These are phyloP conservation scores for Numenius arquata DNA, from an alignment of 2,113 vertebrate species.

Conservation along the genomic window DNA sequence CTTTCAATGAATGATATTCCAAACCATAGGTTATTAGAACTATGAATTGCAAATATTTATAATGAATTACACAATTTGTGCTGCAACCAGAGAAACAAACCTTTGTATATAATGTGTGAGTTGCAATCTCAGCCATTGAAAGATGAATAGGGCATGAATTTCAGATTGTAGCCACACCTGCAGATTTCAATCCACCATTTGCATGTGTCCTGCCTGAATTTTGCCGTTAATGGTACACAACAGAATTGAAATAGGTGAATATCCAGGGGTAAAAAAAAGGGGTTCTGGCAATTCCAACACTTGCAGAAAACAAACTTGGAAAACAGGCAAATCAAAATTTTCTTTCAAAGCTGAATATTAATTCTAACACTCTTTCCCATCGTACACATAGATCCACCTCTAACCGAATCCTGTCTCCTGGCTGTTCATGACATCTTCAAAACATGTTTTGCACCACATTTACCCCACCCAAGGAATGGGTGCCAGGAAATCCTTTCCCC, in stretches of 20 bases:
- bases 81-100: background rate
- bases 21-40: background rate
- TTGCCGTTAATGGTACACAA: background rate
- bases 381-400: background rate
- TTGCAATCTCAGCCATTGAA: background rate
- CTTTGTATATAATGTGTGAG: background rate
- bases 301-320: background rate
- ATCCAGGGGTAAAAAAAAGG: background rate
- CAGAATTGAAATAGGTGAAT: background rate
- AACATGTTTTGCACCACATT: rapidly evolving
- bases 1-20: background rate
- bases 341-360: background rate
- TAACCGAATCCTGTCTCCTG: background rate
- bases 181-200: background rate
- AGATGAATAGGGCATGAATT: background rate
- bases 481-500: background rate
- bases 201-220: background rate
- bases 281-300: background rate
- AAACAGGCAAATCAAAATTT: background rate
- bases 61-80: background rate
- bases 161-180: background rate
- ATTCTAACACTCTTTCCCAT: background rate
- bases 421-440: background rate
- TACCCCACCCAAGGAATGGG: background rate
- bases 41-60: constrained; percentile 1